phyloP scores from a whole-genome alignment of 2,888 invertebrate genomes.

The Pterobdella sp. region DNA sequence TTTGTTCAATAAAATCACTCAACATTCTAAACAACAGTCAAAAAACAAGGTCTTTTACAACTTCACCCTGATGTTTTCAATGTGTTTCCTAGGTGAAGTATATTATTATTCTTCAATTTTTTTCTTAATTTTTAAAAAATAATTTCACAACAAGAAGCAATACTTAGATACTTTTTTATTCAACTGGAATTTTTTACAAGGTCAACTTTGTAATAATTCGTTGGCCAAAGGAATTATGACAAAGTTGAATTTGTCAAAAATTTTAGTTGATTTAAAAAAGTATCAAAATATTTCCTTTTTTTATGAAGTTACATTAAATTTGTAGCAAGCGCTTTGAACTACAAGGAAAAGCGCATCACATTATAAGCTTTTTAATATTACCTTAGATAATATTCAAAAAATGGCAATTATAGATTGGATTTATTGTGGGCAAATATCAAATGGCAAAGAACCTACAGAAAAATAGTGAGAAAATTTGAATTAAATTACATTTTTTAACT shows the following conservation, averaged over 20 bases:
- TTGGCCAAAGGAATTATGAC: too few species aligned
- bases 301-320: neutral
- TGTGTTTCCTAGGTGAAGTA: conserved; percentile 62
- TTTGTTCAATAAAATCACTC: too few species aligned
- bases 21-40: too few species aligned
- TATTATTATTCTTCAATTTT: neutral
- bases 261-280: conserved; percentile 8
- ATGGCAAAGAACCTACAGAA: conserved; percentile 77
- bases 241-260: neutral
- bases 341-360: too few species aligned
- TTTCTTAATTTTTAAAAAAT: neutral
- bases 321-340: too few species aligned
- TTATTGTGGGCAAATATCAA: conserved; percentile 72
- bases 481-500: neutral
- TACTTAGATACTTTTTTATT: neutral
- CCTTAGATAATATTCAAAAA: neutral
- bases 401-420: conserved; percentile 58
- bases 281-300: neutral
- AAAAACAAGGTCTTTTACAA: conserved; percentile 67
- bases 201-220: too few species aligned
- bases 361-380: too few species aligned
- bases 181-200: neutral
- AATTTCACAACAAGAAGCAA: neutral
- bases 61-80: conserved; percentile 83
- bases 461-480: conserved; percentile 59